phyloP scores from a whole-genome alignment of 2,797 vertebrate genomes.

The Aplochiton taeniatus region DNA sequence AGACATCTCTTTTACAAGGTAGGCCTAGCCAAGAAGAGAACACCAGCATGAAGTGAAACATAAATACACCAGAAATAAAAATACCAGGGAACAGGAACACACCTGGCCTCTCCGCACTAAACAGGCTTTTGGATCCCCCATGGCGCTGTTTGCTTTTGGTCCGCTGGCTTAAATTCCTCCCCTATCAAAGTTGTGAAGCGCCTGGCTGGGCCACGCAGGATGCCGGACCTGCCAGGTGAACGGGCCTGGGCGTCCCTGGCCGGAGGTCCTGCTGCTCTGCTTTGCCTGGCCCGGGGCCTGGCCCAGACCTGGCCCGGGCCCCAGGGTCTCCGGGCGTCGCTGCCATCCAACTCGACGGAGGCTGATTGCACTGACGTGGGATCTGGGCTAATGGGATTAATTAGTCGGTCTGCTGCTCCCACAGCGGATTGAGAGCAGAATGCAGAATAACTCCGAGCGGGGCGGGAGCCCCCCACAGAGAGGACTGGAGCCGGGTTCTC shows the following conservation, averaged over 20 bases:
- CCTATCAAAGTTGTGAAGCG: conserved; percentile 6
- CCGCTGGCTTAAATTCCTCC: not conserved
- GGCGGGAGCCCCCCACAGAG: conserved; percentile 31
- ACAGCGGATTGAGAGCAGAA: conserved; percentile 31
- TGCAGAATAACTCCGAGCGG: conserved; percentile 28
- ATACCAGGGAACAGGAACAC: conserved; percentile 10
- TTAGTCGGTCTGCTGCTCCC: conserved; percentile 47
- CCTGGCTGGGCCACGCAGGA: not conserved
- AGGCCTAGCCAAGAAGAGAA: too few relatives aligned
- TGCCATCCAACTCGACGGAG: conserved; percentile 28
- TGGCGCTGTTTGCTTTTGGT: conserved; percentile 18
- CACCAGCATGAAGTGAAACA: too few relatives aligned
- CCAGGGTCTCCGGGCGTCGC: conserved; percentile 31
- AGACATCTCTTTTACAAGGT: too few relatives aligned
- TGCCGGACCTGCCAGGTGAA: too few relatives aligned
- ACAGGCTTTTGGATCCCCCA: conserved; percentile 4
- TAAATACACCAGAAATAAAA: not conserved
- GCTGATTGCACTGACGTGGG: conserved; percentile 35
- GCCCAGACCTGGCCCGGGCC: conserved; percentile 13
- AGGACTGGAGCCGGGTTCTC: conserved; percentile 32
- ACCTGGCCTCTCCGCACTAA: not conserved
- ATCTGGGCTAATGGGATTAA: conserved; percentile 59
- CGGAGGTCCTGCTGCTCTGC: not conserved
- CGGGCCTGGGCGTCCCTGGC: not conserved
- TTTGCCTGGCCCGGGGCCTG: too few relatives aligned